phyloP scores from a whole-genome alignment of 2,113 vertebrate genomes.

The Empidonax traillii region DNA sequence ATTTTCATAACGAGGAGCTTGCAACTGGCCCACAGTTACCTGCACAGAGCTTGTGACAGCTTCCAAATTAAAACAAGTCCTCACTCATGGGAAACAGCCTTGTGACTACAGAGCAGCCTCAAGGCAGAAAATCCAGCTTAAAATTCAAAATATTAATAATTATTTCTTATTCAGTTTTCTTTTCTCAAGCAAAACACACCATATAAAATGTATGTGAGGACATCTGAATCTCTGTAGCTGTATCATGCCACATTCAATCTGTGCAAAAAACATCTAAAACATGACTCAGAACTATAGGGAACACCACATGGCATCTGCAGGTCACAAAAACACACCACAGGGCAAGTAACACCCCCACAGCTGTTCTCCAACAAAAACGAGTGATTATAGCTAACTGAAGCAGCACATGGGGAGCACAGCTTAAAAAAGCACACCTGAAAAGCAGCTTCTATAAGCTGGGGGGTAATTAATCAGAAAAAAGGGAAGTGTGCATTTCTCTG shows the following conservation, averaged over 20 bases:
- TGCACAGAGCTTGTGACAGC: not conserved
- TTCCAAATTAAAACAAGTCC: not conserved
- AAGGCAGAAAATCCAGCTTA: not conserved
- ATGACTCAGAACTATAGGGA: not conserved
- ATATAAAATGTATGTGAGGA: fast-evolving
- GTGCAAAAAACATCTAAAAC: not conserved
- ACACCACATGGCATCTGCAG: not conserved
- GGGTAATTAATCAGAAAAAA: not conserved
- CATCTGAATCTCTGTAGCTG: not conserved
- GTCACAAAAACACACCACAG: not conserved
- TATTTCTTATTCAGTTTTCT: not conserved
- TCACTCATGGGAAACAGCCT: not conserved
- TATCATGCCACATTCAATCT: not conserved
- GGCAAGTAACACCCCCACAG: not conserved
- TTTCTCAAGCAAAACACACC: not conserved
- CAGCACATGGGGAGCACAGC: not conserved
- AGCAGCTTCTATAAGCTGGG: not conserved
- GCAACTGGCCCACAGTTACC: not conserved
- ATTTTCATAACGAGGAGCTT: not conserved
- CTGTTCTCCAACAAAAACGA: not conserved
- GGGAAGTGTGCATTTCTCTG: not conserved
- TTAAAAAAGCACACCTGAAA: not conserved
- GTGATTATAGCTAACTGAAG: not conserved
- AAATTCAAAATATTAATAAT: not conserved
- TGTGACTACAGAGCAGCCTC: not conserved